Conservation (phyloP, 2,113 vertebrate genomes). For the Macroglossus sobrinus region DNA sequence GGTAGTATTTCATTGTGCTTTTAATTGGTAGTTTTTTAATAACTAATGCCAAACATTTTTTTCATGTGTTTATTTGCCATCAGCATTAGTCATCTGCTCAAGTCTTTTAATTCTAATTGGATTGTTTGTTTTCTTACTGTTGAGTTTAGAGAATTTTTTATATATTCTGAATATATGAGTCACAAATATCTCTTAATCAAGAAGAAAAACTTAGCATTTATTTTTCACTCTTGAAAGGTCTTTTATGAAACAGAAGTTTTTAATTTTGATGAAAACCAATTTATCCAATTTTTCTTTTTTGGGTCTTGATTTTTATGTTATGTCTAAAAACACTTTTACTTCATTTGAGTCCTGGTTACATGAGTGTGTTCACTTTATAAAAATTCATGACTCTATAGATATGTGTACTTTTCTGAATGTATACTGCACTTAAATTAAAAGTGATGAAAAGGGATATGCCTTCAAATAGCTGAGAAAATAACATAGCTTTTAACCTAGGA, state of each 20-base stretch:
- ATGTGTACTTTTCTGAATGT: not conserved
- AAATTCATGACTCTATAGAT: not conserved
- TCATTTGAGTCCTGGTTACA: not conserved
- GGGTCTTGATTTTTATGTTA: not conserved
- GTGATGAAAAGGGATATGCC: not conserved
- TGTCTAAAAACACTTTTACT: not conserved
- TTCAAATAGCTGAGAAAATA: not conserved
- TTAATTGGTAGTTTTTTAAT: not conserved
- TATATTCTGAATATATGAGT: not conserved
- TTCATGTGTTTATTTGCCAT: not conserved
- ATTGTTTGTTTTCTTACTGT: not conserved
- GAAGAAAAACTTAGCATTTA: not conserved
- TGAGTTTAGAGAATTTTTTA: constrained; percentile 1
- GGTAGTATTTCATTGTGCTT: not conserved
- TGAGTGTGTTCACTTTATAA: not conserved
- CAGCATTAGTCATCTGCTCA: not conserved
- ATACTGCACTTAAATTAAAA: not conserved
- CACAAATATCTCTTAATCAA: not conserved
- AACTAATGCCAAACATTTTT: not conserved
- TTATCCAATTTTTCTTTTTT: not conserved
- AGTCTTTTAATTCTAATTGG: not conserved
- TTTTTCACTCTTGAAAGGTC: not conserved
- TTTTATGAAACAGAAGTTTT: not conserved
- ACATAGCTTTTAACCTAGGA: not conserved
- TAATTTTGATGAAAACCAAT: not conserved